Conservation (phyloP, 2,888 invertebrate genomes). For the Gisinianus flammeolus region DNA sequence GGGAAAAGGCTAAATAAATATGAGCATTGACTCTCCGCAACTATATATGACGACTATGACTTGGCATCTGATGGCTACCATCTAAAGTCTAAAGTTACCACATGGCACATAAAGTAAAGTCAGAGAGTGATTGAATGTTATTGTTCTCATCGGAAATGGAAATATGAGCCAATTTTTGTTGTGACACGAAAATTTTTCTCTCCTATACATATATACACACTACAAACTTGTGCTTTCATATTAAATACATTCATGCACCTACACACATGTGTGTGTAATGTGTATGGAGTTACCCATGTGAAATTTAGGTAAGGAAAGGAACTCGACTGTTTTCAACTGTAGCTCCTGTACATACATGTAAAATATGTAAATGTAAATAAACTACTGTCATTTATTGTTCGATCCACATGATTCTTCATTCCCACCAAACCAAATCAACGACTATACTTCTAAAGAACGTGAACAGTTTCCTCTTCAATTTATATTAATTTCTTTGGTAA, state of each 20-base stretch:
- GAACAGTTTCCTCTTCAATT: too few relatives aligned
- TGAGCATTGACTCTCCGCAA: background rate
- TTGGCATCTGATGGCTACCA: constrained; percentile 1
- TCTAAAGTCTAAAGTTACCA: constrained; percentile 24
- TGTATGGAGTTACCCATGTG: background rate
- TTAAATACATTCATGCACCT: background rate
- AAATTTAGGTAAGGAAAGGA: too few relatives aligned
- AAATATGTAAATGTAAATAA: too few relatives aligned
- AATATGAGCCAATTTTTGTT: constrained; percentile 41
- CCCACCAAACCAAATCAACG: too few relatives aligned
- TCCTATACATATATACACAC: background rate
- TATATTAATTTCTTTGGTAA: too few relatives aligned
- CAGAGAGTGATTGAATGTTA: constrained; percentile 32
- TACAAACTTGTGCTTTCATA: background rate
- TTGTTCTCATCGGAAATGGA: constrained; percentile 40
- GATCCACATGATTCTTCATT: too few relatives aligned
- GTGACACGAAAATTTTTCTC: constrained; percentile 32
- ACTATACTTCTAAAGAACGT: too few relatives aligned
- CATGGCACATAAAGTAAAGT: constrained; percentile 18
- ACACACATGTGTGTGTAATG: background rate
- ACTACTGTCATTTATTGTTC: too few relatives aligned
- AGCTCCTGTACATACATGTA: too few relatives aligned
- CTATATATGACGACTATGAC: too few relatives aligned
- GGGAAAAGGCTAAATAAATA: background rate
- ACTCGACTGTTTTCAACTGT: too few relatives aligned